phyloP scores from a whole-genome alignment of 2,113 vertebrate genomes.

The Nymphicus hollandicus region DNA sequence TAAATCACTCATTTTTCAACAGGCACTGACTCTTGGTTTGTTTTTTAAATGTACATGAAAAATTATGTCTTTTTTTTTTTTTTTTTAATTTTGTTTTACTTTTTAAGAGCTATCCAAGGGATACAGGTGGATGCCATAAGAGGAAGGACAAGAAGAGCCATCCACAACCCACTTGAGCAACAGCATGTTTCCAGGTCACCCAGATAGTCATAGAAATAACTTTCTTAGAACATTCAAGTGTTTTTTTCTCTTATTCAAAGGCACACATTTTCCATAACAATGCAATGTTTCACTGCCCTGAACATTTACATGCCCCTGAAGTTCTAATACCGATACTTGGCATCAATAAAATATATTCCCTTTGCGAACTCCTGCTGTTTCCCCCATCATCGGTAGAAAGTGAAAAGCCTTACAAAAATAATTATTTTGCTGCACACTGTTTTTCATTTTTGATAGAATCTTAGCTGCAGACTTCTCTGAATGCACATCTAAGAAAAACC shows the following conservation, averaged over 20 bases:
- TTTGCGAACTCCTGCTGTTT: constrained; percentile 33
- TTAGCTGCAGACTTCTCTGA: constrained; percentile 43
- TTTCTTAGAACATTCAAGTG: neutral
- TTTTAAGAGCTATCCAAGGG: neutral
- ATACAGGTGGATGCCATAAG: neutral
- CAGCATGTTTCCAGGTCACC: neutral
- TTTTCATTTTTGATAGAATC: constrained; percentile 64
- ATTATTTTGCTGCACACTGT: constrained; percentile 66
- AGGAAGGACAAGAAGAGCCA: neutral
- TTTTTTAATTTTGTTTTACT: neutral
- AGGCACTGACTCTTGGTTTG: neutral
- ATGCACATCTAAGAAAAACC: constrained; percentile 53
- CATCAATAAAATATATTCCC: constrained; percentile 57
- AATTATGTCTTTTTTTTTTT: neutral
- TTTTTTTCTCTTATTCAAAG: neutral
- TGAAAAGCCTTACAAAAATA: constrained; percentile 60
- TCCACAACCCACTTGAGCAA: neutral
- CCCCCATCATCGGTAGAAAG: constrained; percentile 38
- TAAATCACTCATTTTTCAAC: neutral
- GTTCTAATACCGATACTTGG: constrained; percentile 22
- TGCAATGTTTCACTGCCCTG: neutral
- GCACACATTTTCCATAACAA: neutral
- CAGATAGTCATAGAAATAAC: neutral
- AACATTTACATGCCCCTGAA: constrained; percentile 43
- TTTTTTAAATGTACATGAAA: neutral